Evolutionary conservation across 2,888 invertebrate genomes (phyloP).

Genomic region (Trisateles emortualis): DNA sequence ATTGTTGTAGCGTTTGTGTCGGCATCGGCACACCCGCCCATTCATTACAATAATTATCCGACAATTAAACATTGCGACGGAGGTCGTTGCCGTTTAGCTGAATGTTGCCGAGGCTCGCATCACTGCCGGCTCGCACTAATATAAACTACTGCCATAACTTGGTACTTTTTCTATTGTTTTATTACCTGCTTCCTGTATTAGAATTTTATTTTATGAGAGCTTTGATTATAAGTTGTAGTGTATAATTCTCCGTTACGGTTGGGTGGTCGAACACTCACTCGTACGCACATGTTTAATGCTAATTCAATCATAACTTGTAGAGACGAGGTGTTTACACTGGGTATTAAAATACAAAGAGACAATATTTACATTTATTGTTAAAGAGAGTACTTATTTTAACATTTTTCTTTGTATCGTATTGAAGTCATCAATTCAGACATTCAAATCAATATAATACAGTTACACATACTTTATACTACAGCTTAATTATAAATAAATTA

Average conservation of each 20-base stretch:
- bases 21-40: slow-evolving; percentile 63
- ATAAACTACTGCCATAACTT: slow-evolving; percentile 21
- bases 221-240: slow-evolving; percentile 15
- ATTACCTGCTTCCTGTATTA: slow-evolving; percentile 29
- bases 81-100: slow-evolving; percentile 70
- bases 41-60: slow-evolving; percentile 76
- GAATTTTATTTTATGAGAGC: slow-evolving; percentile 22
- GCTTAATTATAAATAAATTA: slow-evolving; percentile 70
- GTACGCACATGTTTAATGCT: slow-evolving; percentile 3
- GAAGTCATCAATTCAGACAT: slow-evolving; percentile 34
- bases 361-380: slow-evolving; percentile 74
- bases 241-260: slow-evolving; percentile 4
- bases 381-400: slow-evolving; percentile 44
- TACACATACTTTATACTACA: slow-evolving; percentile 52
- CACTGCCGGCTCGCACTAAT: slow-evolving; percentile 32
- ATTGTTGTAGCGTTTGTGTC: slow-evolving; percentile 64
- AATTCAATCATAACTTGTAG: slow-evolving; percentile 5
- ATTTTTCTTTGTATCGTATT: slow-evolving; percentile 40
- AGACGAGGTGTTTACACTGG: slow-evolving; percentile 25
- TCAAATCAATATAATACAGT: slow-evolving; percentile 56
- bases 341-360: slow-evolving; percentile 51
- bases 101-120: slow-evolving; percentile 39
- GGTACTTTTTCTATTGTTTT: slow-evolving; percentile 43
- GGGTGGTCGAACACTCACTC: not conserved
- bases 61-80: slow-evolving; percentile 67